A percentile compares a stretch with the other conserved stretches of the same genome.
phyloP scores from a whole-genome alignment of 2,888 invertebrate species.

The Herminia tarsipennalis region DNA sequence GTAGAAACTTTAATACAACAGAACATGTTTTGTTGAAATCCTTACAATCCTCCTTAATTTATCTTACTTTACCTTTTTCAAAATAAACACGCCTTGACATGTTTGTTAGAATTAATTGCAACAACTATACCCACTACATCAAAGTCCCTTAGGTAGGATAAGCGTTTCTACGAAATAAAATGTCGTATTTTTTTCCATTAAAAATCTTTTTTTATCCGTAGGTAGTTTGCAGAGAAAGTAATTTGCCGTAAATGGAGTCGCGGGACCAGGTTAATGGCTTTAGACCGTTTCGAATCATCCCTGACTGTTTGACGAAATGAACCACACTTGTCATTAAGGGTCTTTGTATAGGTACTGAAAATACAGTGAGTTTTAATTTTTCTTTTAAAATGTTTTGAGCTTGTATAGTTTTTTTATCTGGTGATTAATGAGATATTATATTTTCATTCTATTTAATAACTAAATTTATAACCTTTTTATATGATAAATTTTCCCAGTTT shows the following conservation, averaged over 20 bases:
- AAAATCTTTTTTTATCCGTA: slow-evolving; percentile 45
- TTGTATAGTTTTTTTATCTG: too few relatives aligned
- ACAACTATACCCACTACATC: slow-evolving; percentile 16
- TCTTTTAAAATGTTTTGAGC: too few relatives aligned
- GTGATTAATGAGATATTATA: too few relatives aligned
- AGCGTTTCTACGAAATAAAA: slow-evolving; percentile 25
- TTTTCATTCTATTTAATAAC: too few relatives aligned
- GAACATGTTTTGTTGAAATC: too few relatives aligned
- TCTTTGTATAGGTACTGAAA: not conserved
- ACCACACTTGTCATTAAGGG: slow-evolving; percentile 9
- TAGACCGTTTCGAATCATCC: slow-evolving; percentile 37
- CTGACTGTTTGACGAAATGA: slow-evolving; percentile 41
- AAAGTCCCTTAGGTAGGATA: slow-evolving; percentile 9
- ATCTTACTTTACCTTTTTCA: slow-evolving; percentile 15
- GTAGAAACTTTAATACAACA: too few relatives aligned
- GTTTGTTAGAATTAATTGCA: slow-evolving; percentile 31
- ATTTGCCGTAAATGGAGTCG: slow-evolving; percentile 57
- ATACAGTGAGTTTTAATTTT: too few relatives aligned
- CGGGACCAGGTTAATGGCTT: slow-evolving; percentile 50
- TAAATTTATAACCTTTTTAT: too few relatives aligned
- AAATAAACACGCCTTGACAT: slow-evolving; percentile 21
- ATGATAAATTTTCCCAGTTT: too few relatives aligned
- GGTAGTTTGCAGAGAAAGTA: slow-evolving; percentile 56
- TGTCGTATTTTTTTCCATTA: slow-evolving; percentile 43
- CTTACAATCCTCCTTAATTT: too few relatives aligned